Evolutionary conservation across 2,888 invertebrate genomes (phyloP), one percentile per base, ranked within the genome.

Genomic region (Xylocampa areola): DNA sequence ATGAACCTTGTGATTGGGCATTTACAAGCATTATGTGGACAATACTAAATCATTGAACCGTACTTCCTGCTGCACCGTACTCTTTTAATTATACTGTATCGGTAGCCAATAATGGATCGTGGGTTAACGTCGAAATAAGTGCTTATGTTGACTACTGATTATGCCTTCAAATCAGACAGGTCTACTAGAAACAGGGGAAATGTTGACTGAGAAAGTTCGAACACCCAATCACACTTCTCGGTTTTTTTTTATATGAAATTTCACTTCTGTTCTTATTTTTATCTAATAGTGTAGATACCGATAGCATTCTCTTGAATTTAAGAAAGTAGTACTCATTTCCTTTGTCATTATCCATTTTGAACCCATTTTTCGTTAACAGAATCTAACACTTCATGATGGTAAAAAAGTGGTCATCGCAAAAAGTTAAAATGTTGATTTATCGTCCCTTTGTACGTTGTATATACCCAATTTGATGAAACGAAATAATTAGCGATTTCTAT

Each of bases 21-120:
- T 82, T 84, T 84, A 76, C 64, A 45, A 71, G 71, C 70, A 77
- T 80, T 80, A 76, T 54, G 79, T 73, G 77, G 77, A 84, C 82
- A 83, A 82, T 77, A 77, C 54, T 50, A 50, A 6, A 39, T 59
- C 76, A 76, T 60, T 82, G 76, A 79, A 78, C 81, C 85, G 79
- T 64, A 70, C 70, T 82, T 88, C 86, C 87, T 72, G 49, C 66
- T 64, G 70, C 64, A 73, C 49, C n/a, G 68, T 62, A 50, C 62
- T 59, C 68, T 64, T 67, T 52, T 79, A 70, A 77, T 80, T 73
- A 66, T 60, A 68, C 66, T 73, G 68, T 69, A 74, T 68, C 58
- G 69, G 65, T 71, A 36, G 25, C 57, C 23, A 52, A 54, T 55
- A 75, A 77, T 79, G 62, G 67, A 76, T 58, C 77, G 65, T 75